These are phyloP conservation scores for Aporophyla lueneburgensis DNA, from an alignment of 2,888 invertebrate species.

Conservation along the genomic window DNA sequence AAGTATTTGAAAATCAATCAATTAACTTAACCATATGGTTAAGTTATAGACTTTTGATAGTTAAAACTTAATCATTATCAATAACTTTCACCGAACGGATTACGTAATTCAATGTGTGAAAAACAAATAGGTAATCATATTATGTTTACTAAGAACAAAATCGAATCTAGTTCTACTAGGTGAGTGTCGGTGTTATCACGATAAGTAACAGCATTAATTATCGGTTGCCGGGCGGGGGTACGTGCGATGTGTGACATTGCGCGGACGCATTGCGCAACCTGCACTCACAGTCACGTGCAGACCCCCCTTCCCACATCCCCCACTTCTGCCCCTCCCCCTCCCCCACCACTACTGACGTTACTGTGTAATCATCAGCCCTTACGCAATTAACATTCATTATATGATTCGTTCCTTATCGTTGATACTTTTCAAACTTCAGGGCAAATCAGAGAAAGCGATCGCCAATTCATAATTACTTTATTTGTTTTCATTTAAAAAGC, in stretches of 20 bases:
- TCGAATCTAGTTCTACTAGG: conserved; percentile 22
- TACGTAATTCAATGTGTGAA: conserved; percentile 15
- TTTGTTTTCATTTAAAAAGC: background rate
- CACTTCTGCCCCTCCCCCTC: conserved; percentile 33
- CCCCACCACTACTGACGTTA: conserved; percentile 19
- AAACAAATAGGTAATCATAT: conserved; percentile 13
- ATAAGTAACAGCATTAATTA: conserved; percentile 28
- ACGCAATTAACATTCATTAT: conserved; percentile 50
- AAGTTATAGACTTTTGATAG: background rate
- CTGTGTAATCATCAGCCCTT: conserved; percentile 67
- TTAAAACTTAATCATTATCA: conserved; percentile 5
- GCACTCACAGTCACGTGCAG: conserved; percentile 78
- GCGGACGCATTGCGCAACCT: conserved; percentile 79
- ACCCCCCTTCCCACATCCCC: conserved; percentile 17
- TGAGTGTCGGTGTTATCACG: conserved; percentile 38
- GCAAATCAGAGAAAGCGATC: conserved; percentile 14
- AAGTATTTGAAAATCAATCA: background rate
- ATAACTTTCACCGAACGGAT: conserved; percentile 12
- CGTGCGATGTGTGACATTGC: conserved; percentile 78
- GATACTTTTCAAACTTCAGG: conserved; percentile 16
- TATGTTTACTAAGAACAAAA: conserved; percentile 20
- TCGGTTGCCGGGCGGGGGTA: conserved; percentile 47
- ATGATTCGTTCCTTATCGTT: conserved; percentile 19
- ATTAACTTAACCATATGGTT: background rate
- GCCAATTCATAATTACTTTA: background rate